Conservation (phyloP, 1,140 invertebrate species). For the Cephus cinctus region DNA sequence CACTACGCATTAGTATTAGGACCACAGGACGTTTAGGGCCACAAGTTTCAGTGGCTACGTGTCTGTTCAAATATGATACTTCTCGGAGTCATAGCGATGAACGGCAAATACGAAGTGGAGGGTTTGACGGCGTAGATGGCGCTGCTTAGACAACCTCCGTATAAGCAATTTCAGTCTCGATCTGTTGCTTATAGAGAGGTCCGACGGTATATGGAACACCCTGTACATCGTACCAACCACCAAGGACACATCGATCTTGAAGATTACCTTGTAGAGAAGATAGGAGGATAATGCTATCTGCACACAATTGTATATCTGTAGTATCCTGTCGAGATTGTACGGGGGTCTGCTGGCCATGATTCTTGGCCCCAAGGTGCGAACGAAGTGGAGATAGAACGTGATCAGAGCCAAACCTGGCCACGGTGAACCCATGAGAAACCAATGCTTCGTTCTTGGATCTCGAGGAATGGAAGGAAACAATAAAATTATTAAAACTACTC, state of each 20-base stretch:
- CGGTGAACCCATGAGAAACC: slow-evolving; percentile 63
- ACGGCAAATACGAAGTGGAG: too few relatives aligned
- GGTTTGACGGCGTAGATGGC: too few relatives aligned
- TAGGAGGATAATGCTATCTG: slow-evolving; percentile 68
- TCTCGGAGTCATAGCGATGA: too few relatives aligned
- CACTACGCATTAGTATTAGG: too few relatives aligned
- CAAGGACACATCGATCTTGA: slow-evolving; percentile 1
- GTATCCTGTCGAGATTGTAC: slow-evolving; percentile 67
- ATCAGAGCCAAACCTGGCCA: slow-evolving; percentile 60
- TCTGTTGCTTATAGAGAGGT: too few relatives aligned
- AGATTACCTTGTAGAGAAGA: slow-evolving; percentile 65
- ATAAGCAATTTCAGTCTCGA: too few relatives aligned
- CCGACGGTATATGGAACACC: too few relatives aligned
- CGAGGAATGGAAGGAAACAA: slow-evolving; percentile 25
- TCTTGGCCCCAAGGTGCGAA: slow-evolving; percentile 68
- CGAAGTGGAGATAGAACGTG: slow-evolving; percentile 66
- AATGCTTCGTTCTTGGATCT: slow-evolving; percentile 66
- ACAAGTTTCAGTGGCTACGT: too few relatives aligned
- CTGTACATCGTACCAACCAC: too few relatives aligned
- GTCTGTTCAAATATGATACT: too few relatives aligned
- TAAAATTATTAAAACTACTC: neutral
- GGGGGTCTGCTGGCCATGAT: slow-evolving; percentile 74
- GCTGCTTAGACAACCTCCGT: too few relatives aligned
- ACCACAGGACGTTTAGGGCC: too few relatives aligned
- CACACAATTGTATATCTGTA: slow-evolving; percentile 74